Percentiles rank a stretch among this genome's conserved stretches.
phyloP scores from a whole-genome alignment of 2,797 vertebrate species.

The Oryzias dopingdopingensis region DNA sequence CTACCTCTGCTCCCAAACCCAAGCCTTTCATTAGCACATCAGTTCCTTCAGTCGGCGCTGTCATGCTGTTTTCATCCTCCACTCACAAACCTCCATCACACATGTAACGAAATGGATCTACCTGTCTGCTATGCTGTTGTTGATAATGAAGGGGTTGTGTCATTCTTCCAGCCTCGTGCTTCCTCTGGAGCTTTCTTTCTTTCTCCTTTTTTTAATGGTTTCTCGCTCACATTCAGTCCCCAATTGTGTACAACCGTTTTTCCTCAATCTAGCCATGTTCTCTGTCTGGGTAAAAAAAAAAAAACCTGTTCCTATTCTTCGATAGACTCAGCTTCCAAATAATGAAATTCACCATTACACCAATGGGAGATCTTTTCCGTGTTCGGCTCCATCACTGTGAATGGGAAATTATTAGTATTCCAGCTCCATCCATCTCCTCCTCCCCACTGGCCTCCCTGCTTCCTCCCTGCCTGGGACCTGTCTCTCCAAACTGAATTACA shows the following conservation, averaged over 20 bases:
- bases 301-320: slow-evolving; percentile 38
- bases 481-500: slow-evolving; percentile 48
- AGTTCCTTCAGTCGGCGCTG: slow-evolving; percentile 30
- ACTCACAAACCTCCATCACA: slow-evolving; percentile 23
- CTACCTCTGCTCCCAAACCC: slow-evolving; percentile 40
- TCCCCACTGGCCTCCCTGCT: slow-evolving; percentile 29
- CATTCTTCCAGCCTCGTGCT: slow-evolving; percentile 2
- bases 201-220: slow-evolving; percentile 22
- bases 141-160: slow-evolving; percentile 4
- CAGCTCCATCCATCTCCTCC: slow-evolving; percentile 54
- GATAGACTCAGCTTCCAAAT: slow-evolving; percentile 38
- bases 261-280: slow-evolving; percentile 27
- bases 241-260: slow-evolving; percentile 14
- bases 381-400: slow-evolving; percentile 42
- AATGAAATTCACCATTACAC: slow-evolving; percentile 46
- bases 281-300: slow-evolving; percentile 28
- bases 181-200: slow-evolving; percentile 4
- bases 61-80: slow-evolving; percentile 29
- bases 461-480: slow-evolving; percentile 27
- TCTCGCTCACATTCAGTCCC: slow-evolving; percentile 3
- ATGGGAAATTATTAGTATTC: slow-evolving; percentile 62
- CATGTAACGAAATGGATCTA: slow-evolving; percentile 5
- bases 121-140: slow-evolving; percentile 11
- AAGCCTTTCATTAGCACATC: slow-evolving; percentile 45
- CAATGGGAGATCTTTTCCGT: slow-evolving; percentile 45